Evolutionary conservation across 2,888 invertebrate genomes (phyloP).

Genomic region (Morpho helenor): DNA sequence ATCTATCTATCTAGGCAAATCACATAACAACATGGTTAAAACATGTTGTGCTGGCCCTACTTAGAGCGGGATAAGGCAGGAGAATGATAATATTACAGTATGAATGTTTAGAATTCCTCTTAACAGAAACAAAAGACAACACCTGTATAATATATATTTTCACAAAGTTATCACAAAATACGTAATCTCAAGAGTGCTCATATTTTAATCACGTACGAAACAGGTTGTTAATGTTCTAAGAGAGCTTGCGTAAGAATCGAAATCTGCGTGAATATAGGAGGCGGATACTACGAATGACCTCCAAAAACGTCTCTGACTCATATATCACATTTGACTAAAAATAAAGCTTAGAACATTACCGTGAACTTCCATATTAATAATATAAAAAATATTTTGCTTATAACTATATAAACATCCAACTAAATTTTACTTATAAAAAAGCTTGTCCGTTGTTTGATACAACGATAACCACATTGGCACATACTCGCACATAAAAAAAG

Average conservation of each 20-base stretch:
- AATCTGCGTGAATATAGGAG: conserved; percentile 35
- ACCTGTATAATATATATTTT: conserved; percentile 1
- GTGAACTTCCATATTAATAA: background rate
- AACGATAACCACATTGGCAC: too few species aligned
- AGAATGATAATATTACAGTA: too few species aligned
- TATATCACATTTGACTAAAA: conserved; percentile 11
- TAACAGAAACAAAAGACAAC: background rate
- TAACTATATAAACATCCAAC: too few species aligned
- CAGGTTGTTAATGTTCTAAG: conserved; percentile 26
- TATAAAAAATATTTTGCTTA: background rate
- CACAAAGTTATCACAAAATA: conserved; percentile 12
- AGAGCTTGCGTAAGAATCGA: conserved; percentile 34
- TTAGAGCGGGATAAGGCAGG: too few species aligned
- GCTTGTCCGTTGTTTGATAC: too few species aligned
- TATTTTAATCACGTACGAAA: conserved; percentile 23
- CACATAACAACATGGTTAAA: too few species aligned
- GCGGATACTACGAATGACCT: conserved; percentile 60
- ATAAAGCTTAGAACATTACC: conserved; percentile 10
- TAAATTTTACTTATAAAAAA: too few species aligned
- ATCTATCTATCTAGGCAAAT: too few species aligned
- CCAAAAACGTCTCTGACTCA: conserved; percentile 62
- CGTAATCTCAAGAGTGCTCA: conserved; percentile 20
- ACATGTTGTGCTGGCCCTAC: too few species aligned
- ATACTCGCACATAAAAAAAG: too few species aligned
- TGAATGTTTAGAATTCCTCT: too few species aligned